These are phyloP conservation scores for Pollenia amentaria DNA, from an alignment of 2,888 invertebrate species.

Conservation along the genomic window DNA sequence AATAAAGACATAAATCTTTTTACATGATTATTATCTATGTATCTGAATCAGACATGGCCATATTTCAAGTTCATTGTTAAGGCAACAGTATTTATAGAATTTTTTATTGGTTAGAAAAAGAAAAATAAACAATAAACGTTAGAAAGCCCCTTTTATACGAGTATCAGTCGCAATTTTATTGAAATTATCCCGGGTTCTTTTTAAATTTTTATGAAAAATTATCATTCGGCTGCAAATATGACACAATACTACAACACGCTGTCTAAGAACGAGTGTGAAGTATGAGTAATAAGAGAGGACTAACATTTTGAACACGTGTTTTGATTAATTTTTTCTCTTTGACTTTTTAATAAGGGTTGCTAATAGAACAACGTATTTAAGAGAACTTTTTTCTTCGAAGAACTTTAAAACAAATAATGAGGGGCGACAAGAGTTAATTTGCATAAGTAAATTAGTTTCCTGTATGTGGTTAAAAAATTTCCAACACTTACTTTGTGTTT, in stretches of 20 bases:
- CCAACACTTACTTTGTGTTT: not conserved
- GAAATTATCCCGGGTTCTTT: conserved; percentile 15
- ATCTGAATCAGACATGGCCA: conserved; percentile 19
- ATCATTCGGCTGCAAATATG: conserved; percentile 36
- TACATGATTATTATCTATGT: conserved; percentile 10
- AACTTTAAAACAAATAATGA: conserved; percentile 46
- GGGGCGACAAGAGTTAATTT: conserved; percentile 62
- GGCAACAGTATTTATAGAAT: no score
- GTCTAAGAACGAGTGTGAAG: not conserved
- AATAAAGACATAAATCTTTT: not conserved
- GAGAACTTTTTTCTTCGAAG: not conserved
- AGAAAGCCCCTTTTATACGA: conserved; percentile 10
- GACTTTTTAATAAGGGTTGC: conserved; percentile 55
- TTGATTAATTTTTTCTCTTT: conserved; percentile 7
- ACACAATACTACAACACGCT: conserved; percentile 1
- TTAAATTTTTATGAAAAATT: conserved; percentile 2
- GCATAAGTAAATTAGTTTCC: conserved; percentile 45
- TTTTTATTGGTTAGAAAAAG: no score
- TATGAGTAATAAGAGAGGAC: not conserved
- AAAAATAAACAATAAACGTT: conserved; percentile 13
- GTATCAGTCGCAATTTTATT: not conserved
- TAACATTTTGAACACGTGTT: conserved; percentile 34
- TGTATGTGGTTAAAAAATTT: conserved; percentile 36
- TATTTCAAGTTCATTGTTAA: conserved; percentile 9
- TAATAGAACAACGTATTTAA: conserved; percentile 4